These are phyloP conservation scores for Thunnus albacares DNA, from an alignment of 2,797 vertebrate species.

Conservation along the genomic window DNA sequence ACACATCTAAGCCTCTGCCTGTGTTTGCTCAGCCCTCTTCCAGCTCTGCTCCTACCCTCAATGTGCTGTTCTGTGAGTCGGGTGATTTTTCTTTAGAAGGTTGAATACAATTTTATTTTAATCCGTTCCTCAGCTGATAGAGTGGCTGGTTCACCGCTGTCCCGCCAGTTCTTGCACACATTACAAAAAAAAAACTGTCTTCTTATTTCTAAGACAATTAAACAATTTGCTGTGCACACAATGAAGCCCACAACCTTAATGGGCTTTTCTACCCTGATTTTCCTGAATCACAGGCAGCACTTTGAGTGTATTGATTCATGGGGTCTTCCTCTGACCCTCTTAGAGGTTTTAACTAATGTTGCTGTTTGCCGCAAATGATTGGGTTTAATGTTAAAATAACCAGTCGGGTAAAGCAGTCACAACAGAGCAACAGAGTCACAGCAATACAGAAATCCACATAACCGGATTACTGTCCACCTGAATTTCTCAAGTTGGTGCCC, in stretches of 20 bases:
- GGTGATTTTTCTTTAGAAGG: conserved; percentile 4
- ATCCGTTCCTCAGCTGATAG: conserved; percentile 10
- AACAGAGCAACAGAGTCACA: no score
- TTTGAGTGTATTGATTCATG: conserved; percentile 22
- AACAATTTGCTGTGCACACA: neutral
- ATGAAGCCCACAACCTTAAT: neutral
- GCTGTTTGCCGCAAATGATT: neutral
- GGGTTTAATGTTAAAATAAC: neutral
- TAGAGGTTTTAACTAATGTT: conserved; percentile 19
- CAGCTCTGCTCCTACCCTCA: conserved; percentile 29
- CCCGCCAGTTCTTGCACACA: neutral
- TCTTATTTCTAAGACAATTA: neutral
- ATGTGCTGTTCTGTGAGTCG: conserved; percentile 31
- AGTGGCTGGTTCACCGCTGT: neutral
- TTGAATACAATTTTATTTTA: conserved; percentile 42
- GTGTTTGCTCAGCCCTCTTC: conserved; percentile 49
- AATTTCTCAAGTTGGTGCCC: neutral
- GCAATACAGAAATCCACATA: neutral
- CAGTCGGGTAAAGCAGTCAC: neutral
- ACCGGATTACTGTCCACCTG: neutral
- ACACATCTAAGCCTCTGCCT: conserved; percentile 56
- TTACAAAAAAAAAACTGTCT: neutral
- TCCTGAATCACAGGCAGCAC: neutral
- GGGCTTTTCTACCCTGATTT: neutral
- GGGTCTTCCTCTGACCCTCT: neutral